These are phyloP conservation scores for Chlamydotis undulata DNA, from an alignment of 2,113 vertebrate genomes.

Conservation along the genomic window DNA sequence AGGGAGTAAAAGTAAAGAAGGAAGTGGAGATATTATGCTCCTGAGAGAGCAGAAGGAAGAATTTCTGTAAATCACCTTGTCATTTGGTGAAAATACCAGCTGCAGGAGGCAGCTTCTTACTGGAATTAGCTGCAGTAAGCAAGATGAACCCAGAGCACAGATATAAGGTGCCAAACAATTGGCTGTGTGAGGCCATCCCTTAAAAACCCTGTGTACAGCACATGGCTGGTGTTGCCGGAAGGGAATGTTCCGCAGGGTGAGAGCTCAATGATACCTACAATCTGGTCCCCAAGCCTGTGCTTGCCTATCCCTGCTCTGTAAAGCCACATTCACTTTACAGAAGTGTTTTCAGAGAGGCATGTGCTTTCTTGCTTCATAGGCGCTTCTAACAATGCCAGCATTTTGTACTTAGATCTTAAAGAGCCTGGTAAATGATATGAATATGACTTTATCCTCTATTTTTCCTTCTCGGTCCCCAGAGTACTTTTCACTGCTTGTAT, in stretches of 20 bases:
- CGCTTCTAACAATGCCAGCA: background rate
- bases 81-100: background rate
- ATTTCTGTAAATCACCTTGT: background rate
- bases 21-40: background rate
- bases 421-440: background rate
- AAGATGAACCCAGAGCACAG: background rate
- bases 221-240: background rate
- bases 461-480: background rate
- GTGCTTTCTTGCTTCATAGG: background rate
- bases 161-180: fast-evolving
- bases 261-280: background rate
- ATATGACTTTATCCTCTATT: background rate
- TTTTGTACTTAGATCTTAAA: background rate
- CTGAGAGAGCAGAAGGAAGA: background rate
- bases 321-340: background rate
- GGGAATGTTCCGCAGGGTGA: background rate
- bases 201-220: background rate
- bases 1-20: background rate
- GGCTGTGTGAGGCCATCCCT: background rate
- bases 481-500: background rate
- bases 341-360: background rate
- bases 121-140: background rate
- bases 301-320: background rate
- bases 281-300: background rate
- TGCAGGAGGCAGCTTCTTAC: background rate